Percentiles rank a stretch among this genome's conserved stretches.
phyloP scores from a whole-genome alignment of 1,140 invertebrate genomes.

The Probaryconus sp. region DNA sequence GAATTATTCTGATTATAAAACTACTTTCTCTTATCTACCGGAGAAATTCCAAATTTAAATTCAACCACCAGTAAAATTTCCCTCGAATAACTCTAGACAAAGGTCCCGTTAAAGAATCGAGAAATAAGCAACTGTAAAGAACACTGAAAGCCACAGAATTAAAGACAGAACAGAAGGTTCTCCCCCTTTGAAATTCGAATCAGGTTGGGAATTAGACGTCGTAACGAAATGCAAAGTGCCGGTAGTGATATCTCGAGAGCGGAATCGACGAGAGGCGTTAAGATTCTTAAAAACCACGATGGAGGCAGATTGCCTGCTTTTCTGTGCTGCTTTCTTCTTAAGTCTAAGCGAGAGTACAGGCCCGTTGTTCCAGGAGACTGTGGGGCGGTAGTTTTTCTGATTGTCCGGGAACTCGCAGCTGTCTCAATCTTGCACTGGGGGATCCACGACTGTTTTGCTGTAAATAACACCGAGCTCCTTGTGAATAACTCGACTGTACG shows the following conservation, averaged over 20 bases:
- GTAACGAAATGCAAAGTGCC: slow-evolving; percentile 69
- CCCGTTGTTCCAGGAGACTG: slow-evolving; percentile 34
- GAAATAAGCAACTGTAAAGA: slow-evolving; percentile 52
- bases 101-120: slow-evolving; percentile 41
- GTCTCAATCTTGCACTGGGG: slow-evolving; percentile 43
- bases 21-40: too few species aligned
- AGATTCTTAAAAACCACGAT: slow-evolving; percentile 77
- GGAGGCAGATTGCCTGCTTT: slow-evolving; percentile 67
- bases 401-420: slow-evolving; percentile 64
- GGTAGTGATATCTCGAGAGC: slow-evolving; percentile 57
- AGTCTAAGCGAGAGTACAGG: slow-evolving; percentile 59
- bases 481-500: slow-evolving; percentile 37
- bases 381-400: slow-evolving; percentile 62
- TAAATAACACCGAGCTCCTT: slow-evolving; percentile 48
- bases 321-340: slow-evolving; percentile 58
- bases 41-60: too few species aligned
- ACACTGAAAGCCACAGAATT: slow-evolving; percentile 7
- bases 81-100: too few species aligned
- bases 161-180: too few species aligned
- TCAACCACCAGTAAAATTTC: too few species aligned
- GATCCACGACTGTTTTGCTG: slow-evolving; percentile 33
- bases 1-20: too few species aligned
- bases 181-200: slow-evolving; percentile 55
- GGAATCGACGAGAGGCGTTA: slow-evolving; percentile 66
- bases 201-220: slow-evolving; percentile 51